Percentiles rank a stretch among this genome's conserved stretches.
phyloP scores from a whole-genome alignment of 2,888 invertebrate genomes.

The Drosophila kambysellisi region DNA sequence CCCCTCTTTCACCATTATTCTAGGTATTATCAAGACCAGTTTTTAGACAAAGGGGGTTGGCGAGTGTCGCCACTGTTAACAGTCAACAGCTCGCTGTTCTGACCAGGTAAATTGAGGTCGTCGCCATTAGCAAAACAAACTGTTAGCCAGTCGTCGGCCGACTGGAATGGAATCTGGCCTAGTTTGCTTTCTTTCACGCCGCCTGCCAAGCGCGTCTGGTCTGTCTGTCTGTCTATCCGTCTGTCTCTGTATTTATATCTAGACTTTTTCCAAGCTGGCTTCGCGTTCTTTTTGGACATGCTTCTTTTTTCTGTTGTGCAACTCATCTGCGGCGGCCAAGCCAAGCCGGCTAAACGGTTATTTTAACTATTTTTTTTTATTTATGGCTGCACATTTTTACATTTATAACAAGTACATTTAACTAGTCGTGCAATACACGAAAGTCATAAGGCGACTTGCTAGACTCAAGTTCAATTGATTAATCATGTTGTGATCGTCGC shows the following conservation, averaged over 20 bases:
- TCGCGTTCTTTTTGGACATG: conserved; percentile 46
- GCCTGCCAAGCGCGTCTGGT: conserved; percentile 54
- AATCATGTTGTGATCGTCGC: neutral
- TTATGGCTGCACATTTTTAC: neutral
- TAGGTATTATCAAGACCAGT: conserved; percentile 10
- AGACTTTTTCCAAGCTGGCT: conserved; percentile 43
- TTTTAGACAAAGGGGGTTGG: conserved; percentile 18
- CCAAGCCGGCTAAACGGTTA: conserved; percentile 24
- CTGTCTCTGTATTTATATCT: conserved; percentile 30
- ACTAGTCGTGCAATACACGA: neutral
- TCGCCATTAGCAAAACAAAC: conserved; percentile 71
- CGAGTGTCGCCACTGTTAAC: conserved; percentile 33
- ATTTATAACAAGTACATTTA: neutral
- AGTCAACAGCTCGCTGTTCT: conserved; percentile 32
- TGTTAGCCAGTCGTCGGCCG: conserved; percentile 62
- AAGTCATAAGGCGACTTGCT: neutral
- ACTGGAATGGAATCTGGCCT: conserved; percentile 76
- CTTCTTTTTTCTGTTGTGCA: conserved; percentile 53
- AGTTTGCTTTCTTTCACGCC: conserved; percentile 78
- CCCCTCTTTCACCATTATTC: neutral
- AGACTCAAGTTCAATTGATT: conserved; percentile 4
- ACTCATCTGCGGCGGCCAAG: conserved; percentile 32
- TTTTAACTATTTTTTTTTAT: neutral
- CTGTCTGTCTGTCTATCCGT: neutral
- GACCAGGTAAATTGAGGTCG: conserved; percentile 52